Evolutionary conservation across 1,140 invertebrate genomes (phyloP).

Genomic region (Bombus soroeensis): DNA sequence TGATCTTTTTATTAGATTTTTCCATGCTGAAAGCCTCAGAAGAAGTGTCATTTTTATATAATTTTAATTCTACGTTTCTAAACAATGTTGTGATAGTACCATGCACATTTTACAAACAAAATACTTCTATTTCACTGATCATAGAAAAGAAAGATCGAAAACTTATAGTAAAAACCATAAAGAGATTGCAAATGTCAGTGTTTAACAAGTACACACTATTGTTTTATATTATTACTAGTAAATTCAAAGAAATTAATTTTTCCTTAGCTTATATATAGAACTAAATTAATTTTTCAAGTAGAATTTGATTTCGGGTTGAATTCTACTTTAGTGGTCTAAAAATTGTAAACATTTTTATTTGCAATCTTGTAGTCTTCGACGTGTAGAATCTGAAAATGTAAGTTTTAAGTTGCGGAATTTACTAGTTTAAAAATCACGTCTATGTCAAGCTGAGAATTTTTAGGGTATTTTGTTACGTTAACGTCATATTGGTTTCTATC

Average conservation of each 20-base stretch:
- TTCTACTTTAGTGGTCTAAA: too few relatives aligned
- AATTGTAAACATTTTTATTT: too few relatives aligned
- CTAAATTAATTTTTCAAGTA: not conserved
- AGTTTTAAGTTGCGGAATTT: too few relatives aligned
- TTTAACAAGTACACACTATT: too few relatives aligned
- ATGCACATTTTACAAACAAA: constrained; percentile 16
- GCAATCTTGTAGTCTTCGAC: too few relatives aligned
- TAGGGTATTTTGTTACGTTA: too few relatives aligned
- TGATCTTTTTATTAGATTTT: constrained; percentile 38
- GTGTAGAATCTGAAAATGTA: too few relatives aligned
- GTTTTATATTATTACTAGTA: not conserved
- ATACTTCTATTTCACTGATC: not conserved
- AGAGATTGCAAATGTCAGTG: not conserved
- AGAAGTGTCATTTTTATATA: constrained; percentile 57
- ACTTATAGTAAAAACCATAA: not conserved
- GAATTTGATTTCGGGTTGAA: not conserved
- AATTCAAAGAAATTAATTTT: not conserved
- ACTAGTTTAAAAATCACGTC: too few relatives aligned
- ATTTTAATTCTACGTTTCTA: not conserved
- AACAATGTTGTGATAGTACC: not conserved
- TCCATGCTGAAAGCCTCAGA: constrained; percentile 37
- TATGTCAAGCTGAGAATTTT: too few relatives aligned
- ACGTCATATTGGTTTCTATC: too few relatives aligned
- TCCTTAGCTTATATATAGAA: not conserved
- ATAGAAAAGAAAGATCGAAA: not conserved